Evolutionary conservation across 2,113 vertebrate genomes (phyloP).

Genomic region (Hirundichthys speculiger): DNA sequence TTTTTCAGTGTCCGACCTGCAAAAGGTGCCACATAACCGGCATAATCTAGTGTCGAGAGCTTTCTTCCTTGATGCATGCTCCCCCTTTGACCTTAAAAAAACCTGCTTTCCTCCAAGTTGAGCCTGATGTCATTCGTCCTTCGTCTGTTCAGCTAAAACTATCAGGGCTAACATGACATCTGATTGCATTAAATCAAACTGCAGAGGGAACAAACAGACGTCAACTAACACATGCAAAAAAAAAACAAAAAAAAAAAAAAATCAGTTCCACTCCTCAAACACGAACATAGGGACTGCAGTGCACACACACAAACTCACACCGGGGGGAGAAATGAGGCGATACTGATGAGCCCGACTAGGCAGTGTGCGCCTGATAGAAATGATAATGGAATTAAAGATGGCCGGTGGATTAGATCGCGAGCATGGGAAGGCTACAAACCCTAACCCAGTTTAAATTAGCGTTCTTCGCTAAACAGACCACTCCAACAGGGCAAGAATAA

Average conservation of each 20-base stretch:
- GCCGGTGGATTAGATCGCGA: background rate
- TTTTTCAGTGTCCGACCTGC: too few relatives aligned
- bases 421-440: too few relatives aligned
- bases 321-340: slow-evolving; percentile 1
- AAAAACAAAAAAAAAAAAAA: background rate
- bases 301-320: too few relatives aligned
- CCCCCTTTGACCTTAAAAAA: too few relatives aligned
- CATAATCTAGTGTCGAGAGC: too few relatives aligned
- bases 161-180: slow-evolving; percentile 29
- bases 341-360: too few relatives aligned
- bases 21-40: too few relatives aligned
- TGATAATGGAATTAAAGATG: slow-evolving; percentile 52
- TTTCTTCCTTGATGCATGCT: too few relatives aligned
- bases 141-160: slow-evolving; percentile 26
- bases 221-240: slow-evolving; percentile 15
- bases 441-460: too few relatives aligned
- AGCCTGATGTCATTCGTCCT: background rate
- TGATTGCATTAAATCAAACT: slow-evolving; percentile 58
- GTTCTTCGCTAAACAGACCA: too few relatives aligned
- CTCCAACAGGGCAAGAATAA: too few relatives aligned
- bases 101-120: background rate
- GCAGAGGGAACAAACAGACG: slow-evolving; percentile 27
- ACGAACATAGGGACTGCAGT: slow-evolving; percentile 21
- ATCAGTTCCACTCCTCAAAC: slow-evolving; percentile 10
- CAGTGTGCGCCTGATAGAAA: too few relatives aligned